phyloP scores from a whole-genome alignment of 2,113 vertebrate genomes.

The Baryphthengus martii region DNA sequence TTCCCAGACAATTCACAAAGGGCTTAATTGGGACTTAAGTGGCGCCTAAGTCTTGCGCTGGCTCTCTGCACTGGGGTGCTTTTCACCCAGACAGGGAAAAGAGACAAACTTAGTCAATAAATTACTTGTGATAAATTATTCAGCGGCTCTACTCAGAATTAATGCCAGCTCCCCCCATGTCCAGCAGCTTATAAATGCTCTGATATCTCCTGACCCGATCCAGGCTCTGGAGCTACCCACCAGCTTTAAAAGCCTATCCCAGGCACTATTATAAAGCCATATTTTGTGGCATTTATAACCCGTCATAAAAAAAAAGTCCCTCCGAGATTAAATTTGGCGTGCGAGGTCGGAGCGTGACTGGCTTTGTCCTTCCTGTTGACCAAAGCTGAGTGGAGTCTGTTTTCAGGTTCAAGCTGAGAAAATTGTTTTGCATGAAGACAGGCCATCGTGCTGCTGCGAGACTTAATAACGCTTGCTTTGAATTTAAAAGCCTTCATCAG shows the following conservation, averaged over 20 bases:
- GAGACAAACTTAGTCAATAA: conserved; percentile 16
- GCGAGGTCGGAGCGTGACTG: neutral
- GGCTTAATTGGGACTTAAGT: conserved; percentile 52
- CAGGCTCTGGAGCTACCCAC: neutral
- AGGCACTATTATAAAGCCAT: neutral
- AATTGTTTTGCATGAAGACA: neutral
- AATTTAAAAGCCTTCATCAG: conserved; percentile 8
- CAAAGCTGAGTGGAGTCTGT: neutral
- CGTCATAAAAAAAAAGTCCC: neutral
- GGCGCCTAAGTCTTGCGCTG: conserved; percentile 24
- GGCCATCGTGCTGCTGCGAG: neutral
- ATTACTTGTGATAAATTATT: conserved; percentile 42
- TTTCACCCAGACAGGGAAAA: neutral
- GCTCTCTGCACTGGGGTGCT: neutral
- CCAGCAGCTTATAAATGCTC: neutral
- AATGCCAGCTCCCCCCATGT: neutral
- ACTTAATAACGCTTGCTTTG: neutral
- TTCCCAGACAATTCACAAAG: conserved; percentile 66
- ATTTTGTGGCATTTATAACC: neutral
- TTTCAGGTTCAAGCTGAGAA: neutral
- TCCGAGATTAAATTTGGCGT: neutral
- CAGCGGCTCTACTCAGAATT: neutral
- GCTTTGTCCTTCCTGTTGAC: neutral
- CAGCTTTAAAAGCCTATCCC: conserved; percentile 1
- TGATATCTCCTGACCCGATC: neutral